Base-by-base conservation (phyloP, 2,888 invertebrate genomes). In the Drosophila tanythrix region DNA sequence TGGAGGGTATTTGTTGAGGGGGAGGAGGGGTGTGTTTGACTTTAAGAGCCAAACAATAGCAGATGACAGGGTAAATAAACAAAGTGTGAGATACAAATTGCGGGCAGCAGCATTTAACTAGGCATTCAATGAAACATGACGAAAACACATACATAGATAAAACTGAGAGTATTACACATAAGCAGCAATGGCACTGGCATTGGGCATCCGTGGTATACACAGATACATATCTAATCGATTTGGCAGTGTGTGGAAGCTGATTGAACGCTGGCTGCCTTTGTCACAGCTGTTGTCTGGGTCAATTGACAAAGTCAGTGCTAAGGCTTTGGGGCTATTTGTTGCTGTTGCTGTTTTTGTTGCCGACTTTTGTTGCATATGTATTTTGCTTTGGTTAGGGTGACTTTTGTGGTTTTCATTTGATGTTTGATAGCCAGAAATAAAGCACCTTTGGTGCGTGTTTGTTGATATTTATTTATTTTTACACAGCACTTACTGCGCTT, bases 41-140 rank as follows among this genome's bases (percentile, higher is more conserved):
- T 36, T 35, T 29, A 64, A 70, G 81, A 65, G 70, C 65, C 87
- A 69, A 84, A 89, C 84, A 89, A 89, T 62, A 56, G 71, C 80
- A 72, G 88, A 89, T 88, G 84, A 85, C 90, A 76, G 84, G 83
- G 73, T 88, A 89, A 79, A 79, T 88, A 84, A 84, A 89, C 85
- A 89, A 84, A 82, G 69, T 79, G 71, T 59, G 67, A 74, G 88
- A 76, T 84, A 84, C 85, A 84, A 84, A 89, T 89, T 89, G 70
- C 88, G 85, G 71, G 38, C 82, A 74, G 65, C 65, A 77, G 70
- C 73, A 76, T 89, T 84, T 84, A 84, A 82, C 88, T 74, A 82
- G 88, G 74, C 85, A 88, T 76, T 90, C 90, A 89, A 85, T 89
- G 90, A 74, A 85, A 88, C 76, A 70, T 59, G 74, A 74, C 74